These are phyloP conservation scores for Leptocoma aspasia DNA, from an alignment of 2,113 vertebrate genomes.

Conservation along the genomic window DNA sequence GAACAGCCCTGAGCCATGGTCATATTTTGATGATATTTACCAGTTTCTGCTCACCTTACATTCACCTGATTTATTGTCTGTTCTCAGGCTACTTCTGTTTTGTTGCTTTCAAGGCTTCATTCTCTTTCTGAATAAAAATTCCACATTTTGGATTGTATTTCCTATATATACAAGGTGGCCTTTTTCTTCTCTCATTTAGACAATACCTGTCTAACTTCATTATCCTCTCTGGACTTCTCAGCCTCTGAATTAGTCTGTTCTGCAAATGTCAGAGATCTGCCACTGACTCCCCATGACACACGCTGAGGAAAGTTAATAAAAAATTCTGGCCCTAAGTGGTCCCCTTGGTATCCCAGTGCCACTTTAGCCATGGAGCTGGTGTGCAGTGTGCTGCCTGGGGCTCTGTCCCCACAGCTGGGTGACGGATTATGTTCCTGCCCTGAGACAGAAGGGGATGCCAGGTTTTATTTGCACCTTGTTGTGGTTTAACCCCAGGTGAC, in stretches of 20 bases:
- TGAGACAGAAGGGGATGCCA: background rate
- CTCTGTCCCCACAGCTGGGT: background rate
- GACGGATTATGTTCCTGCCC: background rate
- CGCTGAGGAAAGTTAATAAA: background rate
- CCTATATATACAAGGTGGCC: background rate
- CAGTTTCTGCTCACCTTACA: background rate
- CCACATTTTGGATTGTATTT: background rate
- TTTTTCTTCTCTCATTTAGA: background rate
- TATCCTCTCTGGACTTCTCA: background rate
- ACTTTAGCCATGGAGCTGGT: background rate
- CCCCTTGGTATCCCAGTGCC: background rate
- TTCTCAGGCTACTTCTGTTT: background rate
- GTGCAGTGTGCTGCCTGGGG: background rate
- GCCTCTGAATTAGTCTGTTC: background rate
- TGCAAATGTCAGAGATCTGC: background rate
- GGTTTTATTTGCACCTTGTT: background rate
- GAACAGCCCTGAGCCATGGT: rapidly evolving
- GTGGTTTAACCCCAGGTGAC: background rate
- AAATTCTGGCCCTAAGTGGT: background rate
- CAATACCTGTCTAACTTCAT: background rate
- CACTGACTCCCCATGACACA: background rate
- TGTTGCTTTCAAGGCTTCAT: background rate
- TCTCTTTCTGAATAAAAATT: background rate
- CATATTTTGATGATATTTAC: background rate
- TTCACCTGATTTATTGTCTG: background rate